These are phyloP conservation scores for Hypomesus transpacificus DNA, from an alignment of 2,113 vertebrate genomes.

Conservation along the genomic window DNA sequence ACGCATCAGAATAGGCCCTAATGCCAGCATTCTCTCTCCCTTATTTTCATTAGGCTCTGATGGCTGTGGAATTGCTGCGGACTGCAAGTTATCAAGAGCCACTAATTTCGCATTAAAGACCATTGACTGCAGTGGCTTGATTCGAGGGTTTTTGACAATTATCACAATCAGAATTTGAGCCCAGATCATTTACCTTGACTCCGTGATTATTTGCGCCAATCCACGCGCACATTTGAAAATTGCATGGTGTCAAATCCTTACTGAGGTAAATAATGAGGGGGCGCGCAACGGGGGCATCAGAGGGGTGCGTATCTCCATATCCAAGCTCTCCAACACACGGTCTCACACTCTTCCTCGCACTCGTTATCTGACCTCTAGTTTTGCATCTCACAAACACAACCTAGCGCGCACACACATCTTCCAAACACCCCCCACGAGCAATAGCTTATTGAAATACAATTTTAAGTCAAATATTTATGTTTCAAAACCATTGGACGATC, in stretches of 20 bases:
- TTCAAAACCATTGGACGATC: too few relatives aligned
- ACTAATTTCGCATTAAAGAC: conserved; percentile 99
- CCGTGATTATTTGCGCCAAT: conserved; percentile 87
- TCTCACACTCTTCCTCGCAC: neutral
- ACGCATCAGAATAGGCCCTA: conserved; percentile 70
- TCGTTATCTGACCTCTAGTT: conserved; percentile 4
- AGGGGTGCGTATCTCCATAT: conserved; percentile 35
- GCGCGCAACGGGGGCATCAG: conserved; percentile 30
- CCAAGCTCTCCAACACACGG: neutral
- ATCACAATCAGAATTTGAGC: conserved; percentile 99
- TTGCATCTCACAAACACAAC: neutral
- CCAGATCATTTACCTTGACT: conserved; percentile 99
- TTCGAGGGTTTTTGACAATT: conserved; percentile 99
- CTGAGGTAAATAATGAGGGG: conserved; percentile 57
- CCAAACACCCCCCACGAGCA: neutral
- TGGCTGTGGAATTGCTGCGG: conserved; percentile 97
- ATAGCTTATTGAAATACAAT: too few relatives aligned
- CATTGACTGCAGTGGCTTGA: conserved; percentile 99
- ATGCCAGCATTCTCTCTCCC: conserved; percentile 59
- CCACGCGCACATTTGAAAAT: conserved; percentile 58
- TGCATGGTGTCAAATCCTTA: conserved; percentile 66
- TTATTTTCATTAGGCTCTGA: conserved; percentile 88
- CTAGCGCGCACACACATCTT: neutral
- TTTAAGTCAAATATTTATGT: neutral
- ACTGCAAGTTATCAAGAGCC: conserved; percentile 99